phyloP scores from a whole-genome alignment of 2,888 invertebrate genomes.

The Ornithoptera priamus region DNA sequence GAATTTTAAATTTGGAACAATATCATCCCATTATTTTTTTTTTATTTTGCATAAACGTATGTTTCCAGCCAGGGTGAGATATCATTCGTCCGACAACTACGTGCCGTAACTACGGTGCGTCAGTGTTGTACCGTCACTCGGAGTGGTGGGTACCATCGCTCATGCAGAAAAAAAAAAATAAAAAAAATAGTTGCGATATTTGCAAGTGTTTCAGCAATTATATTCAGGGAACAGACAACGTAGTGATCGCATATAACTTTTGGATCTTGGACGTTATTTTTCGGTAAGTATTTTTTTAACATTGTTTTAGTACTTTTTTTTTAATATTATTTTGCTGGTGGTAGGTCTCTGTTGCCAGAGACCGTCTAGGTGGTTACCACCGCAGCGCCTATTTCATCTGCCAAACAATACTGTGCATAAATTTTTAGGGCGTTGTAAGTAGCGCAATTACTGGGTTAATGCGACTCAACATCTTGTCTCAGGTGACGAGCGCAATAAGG shows the following conservation, averaged over 20 bases:
- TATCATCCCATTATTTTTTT: not conserved
- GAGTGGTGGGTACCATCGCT: conserved; percentile 55
- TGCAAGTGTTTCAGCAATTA: conserved; percentile 9
- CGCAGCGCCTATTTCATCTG: no score
- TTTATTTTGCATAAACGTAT: conserved; percentile 19
- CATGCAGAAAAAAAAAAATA: conserved; percentile 21
- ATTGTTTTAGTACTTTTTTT: not conserved
- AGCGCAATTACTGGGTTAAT: no score
- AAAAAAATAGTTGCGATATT: conserved; percentile 31
- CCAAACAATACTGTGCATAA: no score
- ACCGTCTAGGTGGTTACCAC: no score
- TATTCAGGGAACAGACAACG: conserved; percentile 1
- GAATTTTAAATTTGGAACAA: not conserved
- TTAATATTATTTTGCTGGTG: no score
- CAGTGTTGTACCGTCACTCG: conserved; percentile 66
- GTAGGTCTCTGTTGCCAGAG: no score
- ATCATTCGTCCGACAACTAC: conserved; percentile 25
- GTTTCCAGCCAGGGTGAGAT: conserved; percentile 9
- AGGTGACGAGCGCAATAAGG: no score
- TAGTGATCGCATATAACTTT: not conserved
- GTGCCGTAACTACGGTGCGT: conserved; percentile 24
- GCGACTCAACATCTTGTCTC: no score
- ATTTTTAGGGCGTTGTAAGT: no score
- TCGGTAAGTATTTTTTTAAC: conserved; percentile 18
- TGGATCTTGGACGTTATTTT: conserved; percentile 4